Evolutionary conservation across 64 coral and sea anemone species (phyloP).

Genomic region (Cladopsammia gracilis): DNA sequence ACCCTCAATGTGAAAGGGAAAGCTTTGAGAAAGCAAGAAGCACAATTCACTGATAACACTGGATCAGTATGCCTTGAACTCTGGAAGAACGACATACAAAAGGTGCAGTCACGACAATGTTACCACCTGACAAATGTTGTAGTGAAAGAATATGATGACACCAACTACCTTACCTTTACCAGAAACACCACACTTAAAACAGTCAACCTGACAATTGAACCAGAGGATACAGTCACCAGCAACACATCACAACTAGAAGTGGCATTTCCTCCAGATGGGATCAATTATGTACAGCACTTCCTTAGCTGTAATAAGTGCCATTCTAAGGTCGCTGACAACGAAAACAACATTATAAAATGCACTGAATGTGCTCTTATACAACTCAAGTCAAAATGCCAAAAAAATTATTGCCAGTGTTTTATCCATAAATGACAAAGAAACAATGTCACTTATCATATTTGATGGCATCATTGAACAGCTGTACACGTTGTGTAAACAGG

Average conservation of each 20-base stretch:
- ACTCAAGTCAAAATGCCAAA: not conserved
- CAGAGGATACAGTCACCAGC: conserved; percentile 7
- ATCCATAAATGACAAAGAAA: conserved; percentile 33
- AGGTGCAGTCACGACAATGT: conserved; percentile 26
- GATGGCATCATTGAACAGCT: conserved; percentile 19
- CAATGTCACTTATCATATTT: conserved; percentile 46
- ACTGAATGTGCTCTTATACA: conserved; percentile 25
- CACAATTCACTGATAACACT: conserved; percentile 13
- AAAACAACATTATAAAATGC: conserved; percentile 56
- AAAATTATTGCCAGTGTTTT: conserved; percentile 45
- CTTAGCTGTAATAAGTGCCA: conserved; percentile 61
- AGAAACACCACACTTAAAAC: conserved; percentile 20
- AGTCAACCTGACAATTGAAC: conserved; percentile 3
- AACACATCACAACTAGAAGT: conserved; percentile 5
- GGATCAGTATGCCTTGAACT: conserved; percentile 49
- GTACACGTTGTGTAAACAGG: conserved; percentile 17
- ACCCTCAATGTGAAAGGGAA: not conserved
- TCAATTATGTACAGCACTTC: conserved; percentile 49
- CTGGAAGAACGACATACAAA: conserved; percentile 64
- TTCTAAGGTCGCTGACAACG: conserved; percentile 27
- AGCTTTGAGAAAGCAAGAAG: conserved; percentile 47
- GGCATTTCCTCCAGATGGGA: conserved; percentile 52
- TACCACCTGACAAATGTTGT: conserved; percentile 46
- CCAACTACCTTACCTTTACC: conserved; percentile 56
- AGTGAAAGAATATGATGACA: conserved; percentile 47